Base-by-base conservation (phyloP, 92 coral and sea anemone species). In the Phenganax stokvisi region DNA sequence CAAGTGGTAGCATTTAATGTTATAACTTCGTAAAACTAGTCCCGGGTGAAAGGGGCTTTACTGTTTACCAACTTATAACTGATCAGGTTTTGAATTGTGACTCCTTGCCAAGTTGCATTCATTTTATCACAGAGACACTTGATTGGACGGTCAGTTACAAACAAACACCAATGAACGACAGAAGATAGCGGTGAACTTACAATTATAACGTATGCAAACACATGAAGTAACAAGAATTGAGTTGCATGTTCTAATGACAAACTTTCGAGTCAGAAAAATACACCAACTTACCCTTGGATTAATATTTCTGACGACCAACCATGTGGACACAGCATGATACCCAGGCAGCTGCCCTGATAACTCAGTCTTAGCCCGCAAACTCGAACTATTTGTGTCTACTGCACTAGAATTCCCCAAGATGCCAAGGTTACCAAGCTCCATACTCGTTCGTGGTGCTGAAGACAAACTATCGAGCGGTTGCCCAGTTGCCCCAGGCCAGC, bases 301-400 rank as follows among this genome's bases (percentile, higher is more conserved):
- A 31, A 96, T 77, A 84, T 96, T 96, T 54, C 97, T 88, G 12
- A 96, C 83, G 20, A 96, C 97, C 68, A 96, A 85, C 99, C 99
- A 96, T 25, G 99, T 92, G 11, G 99, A 92, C 96, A 96, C 84
- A 69, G 94, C 90, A 59, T 79, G 69, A 30, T 68, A 27, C 16
- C 6, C 12, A 63, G 61, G 8, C 37, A 29, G 30, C 53, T 77
- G 81, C 28, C 81, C 71, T 11, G 74, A n/a, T 37, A 44, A 1
- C 16, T 79, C 74, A 29, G 74, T 53, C 56, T 79, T 79, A 53
- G 5, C 74, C 12, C 44, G 58, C 64, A 52, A 10, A 7, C 31
- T 27, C 9, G 31, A 7, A 25, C 71, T 60, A 79, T 79, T 79
- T 31, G 57, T 62, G 17, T 79, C 62, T 31, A 17, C 60, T 31